phyloP scores from a whole-genome alignment of 1,140 invertebrate genomes.

The Microvelia longipes region DNA sequence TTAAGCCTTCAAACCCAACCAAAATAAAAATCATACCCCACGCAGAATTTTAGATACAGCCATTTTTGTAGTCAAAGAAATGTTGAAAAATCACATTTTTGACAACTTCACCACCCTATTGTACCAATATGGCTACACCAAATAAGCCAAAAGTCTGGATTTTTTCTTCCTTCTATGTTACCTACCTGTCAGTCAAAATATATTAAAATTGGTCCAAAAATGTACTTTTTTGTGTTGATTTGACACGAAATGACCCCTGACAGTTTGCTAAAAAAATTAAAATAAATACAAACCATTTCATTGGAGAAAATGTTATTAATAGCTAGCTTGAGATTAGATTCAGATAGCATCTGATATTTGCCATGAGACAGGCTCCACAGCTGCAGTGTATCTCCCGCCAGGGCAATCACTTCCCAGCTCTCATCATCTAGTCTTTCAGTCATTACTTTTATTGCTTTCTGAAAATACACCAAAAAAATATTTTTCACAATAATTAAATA shows the following conservation, averaged over 20 bases:
- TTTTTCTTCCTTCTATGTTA: too few species aligned
- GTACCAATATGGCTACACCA: too few species aligned
- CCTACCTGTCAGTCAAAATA: too few species aligned
- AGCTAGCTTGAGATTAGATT: neutral
- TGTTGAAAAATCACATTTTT: too few species aligned
- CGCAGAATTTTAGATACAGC: too few species aligned
- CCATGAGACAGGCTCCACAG: neutral
- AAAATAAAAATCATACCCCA: too few species aligned
- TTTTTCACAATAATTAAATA: neutral
- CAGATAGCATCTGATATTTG: neutral
- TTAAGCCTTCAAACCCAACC: too few species aligned
- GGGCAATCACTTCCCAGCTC: neutral
- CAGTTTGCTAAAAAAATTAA: neutral
- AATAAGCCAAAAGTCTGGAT: too few species aligned
- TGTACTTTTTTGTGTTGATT: too few species aligned
- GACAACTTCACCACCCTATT: too few species aligned
- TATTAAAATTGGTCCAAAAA: too few species aligned
- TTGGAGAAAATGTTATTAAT: neutral
- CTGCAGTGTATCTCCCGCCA: neutral
- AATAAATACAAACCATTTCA: neutral
- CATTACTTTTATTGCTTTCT: neutral
- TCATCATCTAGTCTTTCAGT: neutral
- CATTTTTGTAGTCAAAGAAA: too few species aligned
- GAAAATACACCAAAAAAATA: neutral
- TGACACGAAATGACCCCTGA: neutral